phyloP scores from a whole-genome alignment of 2,113 vertebrate genomes.

The Chionis minor region DNA sequence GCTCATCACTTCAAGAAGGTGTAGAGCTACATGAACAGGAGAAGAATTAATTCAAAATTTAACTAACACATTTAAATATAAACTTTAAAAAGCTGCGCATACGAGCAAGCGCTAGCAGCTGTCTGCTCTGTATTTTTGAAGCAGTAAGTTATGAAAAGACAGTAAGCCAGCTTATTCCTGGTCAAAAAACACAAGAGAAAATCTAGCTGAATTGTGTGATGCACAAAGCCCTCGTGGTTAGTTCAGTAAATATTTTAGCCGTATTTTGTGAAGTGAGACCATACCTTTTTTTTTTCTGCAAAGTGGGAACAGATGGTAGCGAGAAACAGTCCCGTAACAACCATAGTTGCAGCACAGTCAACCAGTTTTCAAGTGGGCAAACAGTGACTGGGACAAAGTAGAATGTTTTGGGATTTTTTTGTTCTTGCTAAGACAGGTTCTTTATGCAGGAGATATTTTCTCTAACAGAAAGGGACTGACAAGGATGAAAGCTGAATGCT shows the following conservation, averaged over 20 bases:
- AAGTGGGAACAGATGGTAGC: neutral
- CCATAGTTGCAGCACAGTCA: neutral
- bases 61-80: fast-evolving
- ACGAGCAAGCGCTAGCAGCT: neutral
- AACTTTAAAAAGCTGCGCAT: neutral
- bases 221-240: neutral
- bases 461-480: neutral
- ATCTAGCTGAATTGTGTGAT: neutral
- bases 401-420: neutral
- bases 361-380: neutral
- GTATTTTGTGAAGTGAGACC: neutral
- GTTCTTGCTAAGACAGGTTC: neutral
- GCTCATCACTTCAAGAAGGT: neutral
- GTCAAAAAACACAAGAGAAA: neutral
- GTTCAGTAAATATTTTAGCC: neutral
- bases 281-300: neutral
- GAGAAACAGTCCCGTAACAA: neutral
- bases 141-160: neutral
- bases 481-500: neutral
- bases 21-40: neutral
- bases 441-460: neutral
- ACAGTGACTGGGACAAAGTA: neutral
- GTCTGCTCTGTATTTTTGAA: neutral
- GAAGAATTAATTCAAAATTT: neutral
- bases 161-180: neutral